These are phyloP conservation scores for Trichomycterus rosablanca DNA, from an alignment of 2,113 vertebrate species.

Conservation along the genomic window DNA sequence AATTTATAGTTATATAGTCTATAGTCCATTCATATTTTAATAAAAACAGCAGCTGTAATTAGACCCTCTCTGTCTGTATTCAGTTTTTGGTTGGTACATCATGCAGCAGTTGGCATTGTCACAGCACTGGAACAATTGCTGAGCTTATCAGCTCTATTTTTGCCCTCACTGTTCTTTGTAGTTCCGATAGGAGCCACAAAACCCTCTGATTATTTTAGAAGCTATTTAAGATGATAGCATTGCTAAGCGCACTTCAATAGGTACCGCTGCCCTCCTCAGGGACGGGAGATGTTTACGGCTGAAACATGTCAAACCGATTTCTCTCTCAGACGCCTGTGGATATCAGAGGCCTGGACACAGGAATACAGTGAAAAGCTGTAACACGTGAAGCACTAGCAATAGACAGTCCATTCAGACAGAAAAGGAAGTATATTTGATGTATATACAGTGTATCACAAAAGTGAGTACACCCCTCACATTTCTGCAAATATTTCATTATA, in stretches of 20 bases:
- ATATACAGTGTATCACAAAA: too few species aligned
- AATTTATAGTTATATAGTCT: too few species aligned
- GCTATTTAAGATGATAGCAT: constrained; percentile 60
- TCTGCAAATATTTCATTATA: too few species aligned
- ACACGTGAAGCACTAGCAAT: neutral
- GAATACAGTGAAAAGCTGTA: neutral
- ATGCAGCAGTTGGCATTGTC: constrained; percentile 45
- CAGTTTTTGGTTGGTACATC: neutral
- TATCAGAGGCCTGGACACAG: constrained; percentile 6
- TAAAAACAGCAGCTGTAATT: too few species aligned
- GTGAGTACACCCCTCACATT: too few species aligned
- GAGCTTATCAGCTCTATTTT: constrained; percentile 58
- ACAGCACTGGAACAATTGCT: constrained; percentile 40
- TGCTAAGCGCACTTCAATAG: constrained; percentile 46
- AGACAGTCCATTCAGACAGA: neutral
- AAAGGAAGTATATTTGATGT: neutral
- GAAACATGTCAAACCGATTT: constrained; percentile 36
- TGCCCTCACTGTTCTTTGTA: constrained; percentile 19
- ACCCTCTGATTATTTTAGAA: constrained; percentile 53
- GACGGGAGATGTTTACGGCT: constrained; percentile 34
- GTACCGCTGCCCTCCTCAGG: constrained; percentile 12
- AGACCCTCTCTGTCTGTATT: too few species aligned
- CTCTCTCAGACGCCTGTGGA: constrained; percentile 4
- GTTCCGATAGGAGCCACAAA: constrained; percentile 34
- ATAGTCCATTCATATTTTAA: too few species aligned